Percentiles rank a stretch among this genome's conserved stretches.
Conservation (phyloP, 1,140 invertebrate species). For the Drosophila ogumai region DNA sequence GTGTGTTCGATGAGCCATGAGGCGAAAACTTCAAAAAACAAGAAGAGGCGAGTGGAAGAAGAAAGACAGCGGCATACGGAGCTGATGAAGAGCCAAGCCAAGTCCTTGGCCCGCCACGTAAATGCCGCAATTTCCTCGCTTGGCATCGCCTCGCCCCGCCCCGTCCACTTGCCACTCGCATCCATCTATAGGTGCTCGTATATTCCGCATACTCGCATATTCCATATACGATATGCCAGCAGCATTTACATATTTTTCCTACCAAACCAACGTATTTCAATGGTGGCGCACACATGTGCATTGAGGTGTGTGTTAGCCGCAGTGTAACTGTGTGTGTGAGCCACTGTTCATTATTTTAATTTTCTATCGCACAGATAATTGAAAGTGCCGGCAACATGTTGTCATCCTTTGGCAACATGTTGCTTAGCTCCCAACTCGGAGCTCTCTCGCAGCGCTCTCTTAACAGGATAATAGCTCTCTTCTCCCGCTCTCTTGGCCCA, state of each 20-base stretch:
- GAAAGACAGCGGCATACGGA: slow-evolving; percentile 26
- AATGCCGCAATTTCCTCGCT: slow-evolving; percentile 55
- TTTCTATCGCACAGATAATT: slow-evolving; percentile 70
- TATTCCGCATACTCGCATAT: slow-evolving; percentile 16
- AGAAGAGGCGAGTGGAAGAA: slow-evolving; percentile 26
- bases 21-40: slow-evolving; percentile 71
- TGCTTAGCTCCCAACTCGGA: not conserved
- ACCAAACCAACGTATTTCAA: slow-evolving; percentile 44
- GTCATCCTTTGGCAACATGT: slow-evolving; percentile 6
- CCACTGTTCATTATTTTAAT: slow-evolving; percentile 79
- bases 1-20: slow-evolving; percentile 76
- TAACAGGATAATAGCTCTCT: slow-evolving; percentile 4
- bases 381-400: slow-evolving; percentile 65
- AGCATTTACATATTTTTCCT: slow-evolving; percentile 59
- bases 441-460: slow-evolving; percentile 11
- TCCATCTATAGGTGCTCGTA: slow-evolving; percentile 40
- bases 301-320: slow-evolving; percentile 26
- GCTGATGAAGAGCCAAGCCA: slow-evolving; percentile 26
- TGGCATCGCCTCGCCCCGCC: not conserved
- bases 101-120: slow-evolving; percentile 55
- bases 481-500: slow-evolving; percentile 31
- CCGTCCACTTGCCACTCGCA: slow-evolving; percentile 28
- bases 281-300: slow-evolving; percentile 38
- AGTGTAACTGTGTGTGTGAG: slow-evolving; percentile 9
- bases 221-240: slow-evolving; percentile 20